Evolutionary conservation across 2,113 vertebrate species (phyloP).

Genomic region (Larimichthys polyactis): DNA sequence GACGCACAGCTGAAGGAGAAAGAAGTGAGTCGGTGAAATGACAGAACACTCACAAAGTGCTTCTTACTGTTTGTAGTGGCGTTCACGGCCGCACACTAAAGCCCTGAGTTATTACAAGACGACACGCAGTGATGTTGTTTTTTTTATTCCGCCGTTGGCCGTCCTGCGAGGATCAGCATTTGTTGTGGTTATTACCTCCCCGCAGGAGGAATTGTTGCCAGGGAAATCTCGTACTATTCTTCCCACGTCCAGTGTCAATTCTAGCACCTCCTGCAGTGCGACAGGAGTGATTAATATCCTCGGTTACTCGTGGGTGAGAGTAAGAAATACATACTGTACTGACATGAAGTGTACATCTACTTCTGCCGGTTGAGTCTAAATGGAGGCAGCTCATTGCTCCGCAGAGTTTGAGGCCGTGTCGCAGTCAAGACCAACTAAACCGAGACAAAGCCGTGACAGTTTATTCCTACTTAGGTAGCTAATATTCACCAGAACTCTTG

Average conservation of each 20-base stretch:
- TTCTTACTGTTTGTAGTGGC: background rate
- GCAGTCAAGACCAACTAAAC: no score
- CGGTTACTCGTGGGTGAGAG: conserved; percentile 34
- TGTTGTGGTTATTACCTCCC: conserved; percentile 17
- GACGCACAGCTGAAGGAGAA: conserved; percentile 89
- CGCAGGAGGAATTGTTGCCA: conserved; percentile 40
- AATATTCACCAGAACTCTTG: no score
- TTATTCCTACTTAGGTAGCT: no score
- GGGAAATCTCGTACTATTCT: conserved; percentile 55
- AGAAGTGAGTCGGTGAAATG: conserved; percentile 84
- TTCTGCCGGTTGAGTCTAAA: no score
- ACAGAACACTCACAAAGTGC: background rate
- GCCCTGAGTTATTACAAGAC: background rate
- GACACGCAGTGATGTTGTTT: background rate
- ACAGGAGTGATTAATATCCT: conserved; percentile 59
- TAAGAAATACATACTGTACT: conserved; percentile 33
- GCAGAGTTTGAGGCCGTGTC: no score
- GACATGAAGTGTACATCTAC: conserved; percentile 21
- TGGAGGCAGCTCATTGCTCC: no score
- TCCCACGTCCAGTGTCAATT: conserved; percentile 58
- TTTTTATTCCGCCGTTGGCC: background rate
- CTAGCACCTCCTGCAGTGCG: conserved; percentile 57
- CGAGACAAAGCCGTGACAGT: no score
- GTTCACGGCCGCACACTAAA: background rate
- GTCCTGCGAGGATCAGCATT: background rate